These are phyloP conservation scores for Araneus ventricosus DNA, from an alignment of 1,140 invertebrate genomes.

Conservation along the genomic window DNA sequence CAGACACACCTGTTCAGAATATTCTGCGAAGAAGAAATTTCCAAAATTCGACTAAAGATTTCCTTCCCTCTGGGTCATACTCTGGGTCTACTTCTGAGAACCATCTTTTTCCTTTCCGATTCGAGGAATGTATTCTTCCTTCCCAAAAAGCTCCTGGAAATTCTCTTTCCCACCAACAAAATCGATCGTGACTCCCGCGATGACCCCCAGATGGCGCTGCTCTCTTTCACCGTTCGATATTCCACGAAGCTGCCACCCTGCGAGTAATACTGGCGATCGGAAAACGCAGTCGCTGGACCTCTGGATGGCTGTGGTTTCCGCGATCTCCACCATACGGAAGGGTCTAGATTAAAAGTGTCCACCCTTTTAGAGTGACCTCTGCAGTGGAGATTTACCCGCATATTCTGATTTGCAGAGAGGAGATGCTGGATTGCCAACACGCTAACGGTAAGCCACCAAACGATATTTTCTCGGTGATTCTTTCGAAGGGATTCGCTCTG, in stretches of 20 bases:
- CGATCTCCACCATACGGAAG: slow-evolving; percentile 4
- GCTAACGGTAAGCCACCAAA: not conserved
- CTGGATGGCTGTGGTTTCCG: not conserved
- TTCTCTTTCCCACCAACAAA: not conserved
- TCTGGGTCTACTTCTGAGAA: not conserved
- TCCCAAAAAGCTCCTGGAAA: not conserved
- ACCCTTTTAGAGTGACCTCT: slow-evolving; percentile 7
- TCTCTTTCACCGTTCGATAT: slow-evolving; percentile 15
- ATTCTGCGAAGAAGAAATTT: not conserved
- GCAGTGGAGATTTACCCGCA: slow-evolving; percentile 10
- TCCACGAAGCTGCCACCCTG: not conserved
- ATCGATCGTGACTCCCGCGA: not conserved
- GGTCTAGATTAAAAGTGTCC: not conserved
- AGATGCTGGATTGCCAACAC: slow-evolving; percentile 4
- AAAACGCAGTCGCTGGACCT: slow-evolving; percentile 32
- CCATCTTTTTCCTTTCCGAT: not conserved
- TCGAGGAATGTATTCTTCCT: slow-evolving; percentile 4
- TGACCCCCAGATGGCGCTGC: slow-evolving; percentile 30
- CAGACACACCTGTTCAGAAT: not conserved
- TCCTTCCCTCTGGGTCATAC: not conserved
- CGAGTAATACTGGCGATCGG: not conserved
- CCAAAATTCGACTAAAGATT: slow-evolving; percentile 5
- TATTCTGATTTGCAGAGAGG: not conserved
- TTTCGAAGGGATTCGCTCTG: not conserved
- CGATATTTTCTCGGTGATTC: not conserved